Percentiles rank a stretch among this genome's conserved stretches.
Conservation (phyloP, 2,113 vertebrate species). For the Etheostoma spectabile region DNA sequence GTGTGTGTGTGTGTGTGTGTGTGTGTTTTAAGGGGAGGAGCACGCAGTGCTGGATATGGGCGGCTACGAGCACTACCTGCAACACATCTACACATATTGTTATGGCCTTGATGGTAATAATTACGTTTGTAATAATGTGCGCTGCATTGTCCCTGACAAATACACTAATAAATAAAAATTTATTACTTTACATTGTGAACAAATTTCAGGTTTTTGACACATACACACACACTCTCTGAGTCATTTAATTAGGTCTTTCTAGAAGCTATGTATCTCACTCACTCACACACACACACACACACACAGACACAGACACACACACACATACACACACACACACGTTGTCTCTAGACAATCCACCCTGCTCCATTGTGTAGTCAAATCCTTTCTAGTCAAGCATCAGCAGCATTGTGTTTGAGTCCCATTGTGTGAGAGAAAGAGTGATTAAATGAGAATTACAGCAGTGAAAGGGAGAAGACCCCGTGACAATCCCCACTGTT, state of each 20-base stretch:
- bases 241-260: neutral
- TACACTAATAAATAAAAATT: too few relatives aligned
- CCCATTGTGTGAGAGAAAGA: conserved; percentile 9
- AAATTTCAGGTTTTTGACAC: neutral
- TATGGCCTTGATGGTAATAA: too few relatives aligned
- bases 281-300: neutral
- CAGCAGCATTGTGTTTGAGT: conserved; percentile 35
- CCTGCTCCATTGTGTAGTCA: neutral
- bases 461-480: conserved; percentile 20
- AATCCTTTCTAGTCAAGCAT: conserved; percentile 12
- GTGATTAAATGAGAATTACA: conserved; percentile 43
- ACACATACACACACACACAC: neutral
- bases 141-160: too few relatives aligned
- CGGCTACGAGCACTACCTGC: too few relatives aligned
- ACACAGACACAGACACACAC: neutral
- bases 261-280: too few relatives aligned
- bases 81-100: too few relatives aligned
- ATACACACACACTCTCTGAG: neutral
- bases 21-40: too few relatives aligned
- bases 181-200: neutral
- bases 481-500: neutral
- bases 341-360: neutral
- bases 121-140: too few relatives aligned
- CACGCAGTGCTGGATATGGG: too few relatives aligned
- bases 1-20: too few relatives aligned